phyloP scores from a whole-genome alignment of 2,888 invertebrate species.

The Eurois occulta region DNA sequence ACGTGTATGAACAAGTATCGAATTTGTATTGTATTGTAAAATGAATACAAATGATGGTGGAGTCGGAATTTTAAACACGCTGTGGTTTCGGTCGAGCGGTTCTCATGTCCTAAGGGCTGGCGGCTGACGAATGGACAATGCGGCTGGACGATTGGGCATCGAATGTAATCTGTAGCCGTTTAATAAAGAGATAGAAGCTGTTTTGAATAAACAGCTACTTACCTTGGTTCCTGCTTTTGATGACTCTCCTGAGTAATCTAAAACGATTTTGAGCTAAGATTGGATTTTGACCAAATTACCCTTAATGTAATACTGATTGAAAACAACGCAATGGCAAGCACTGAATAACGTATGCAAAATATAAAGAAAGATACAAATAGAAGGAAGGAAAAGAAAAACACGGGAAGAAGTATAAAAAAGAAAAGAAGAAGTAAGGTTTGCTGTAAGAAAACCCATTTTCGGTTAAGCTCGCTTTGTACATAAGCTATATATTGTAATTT shows the following conservation, averaged over 20 bases:
- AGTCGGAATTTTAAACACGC: constrained; percentile 75
- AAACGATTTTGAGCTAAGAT: not conserved
- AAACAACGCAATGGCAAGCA: not conserved
- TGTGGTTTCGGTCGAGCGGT: constrained; percentile 73
- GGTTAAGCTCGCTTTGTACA: too few relatives aligned
- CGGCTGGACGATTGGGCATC: constrained; percentile 11
- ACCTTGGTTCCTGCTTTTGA: not conserved
- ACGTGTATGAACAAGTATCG: constrained; percentile 63
- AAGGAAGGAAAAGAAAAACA: not conserved
- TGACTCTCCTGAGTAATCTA: not conserved
- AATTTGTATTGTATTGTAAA: constrained; percentile 69
- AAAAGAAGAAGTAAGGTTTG: too few relatives aligned
- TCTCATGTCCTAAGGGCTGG: constrained; percentile 57
- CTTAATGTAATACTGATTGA: not conserved
- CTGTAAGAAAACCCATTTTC: too few relatives aligned
- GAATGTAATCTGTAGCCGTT: not conserved
- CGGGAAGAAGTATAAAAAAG: too few relatives aligned
- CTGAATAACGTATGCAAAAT: not conserved
- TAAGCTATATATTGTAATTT: too few relatives aligned
- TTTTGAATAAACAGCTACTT: not conserved
- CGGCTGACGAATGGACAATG: constrained; percentile 39
- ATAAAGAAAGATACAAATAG: not conserved
- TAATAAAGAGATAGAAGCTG: not conserved
- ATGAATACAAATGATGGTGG: constrained; percentile 70
- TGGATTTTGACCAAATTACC: not conserved